Conservation (phyloP, 2,113 vertebrate genomes). For the Hippopotamus amphibius region DNA sequence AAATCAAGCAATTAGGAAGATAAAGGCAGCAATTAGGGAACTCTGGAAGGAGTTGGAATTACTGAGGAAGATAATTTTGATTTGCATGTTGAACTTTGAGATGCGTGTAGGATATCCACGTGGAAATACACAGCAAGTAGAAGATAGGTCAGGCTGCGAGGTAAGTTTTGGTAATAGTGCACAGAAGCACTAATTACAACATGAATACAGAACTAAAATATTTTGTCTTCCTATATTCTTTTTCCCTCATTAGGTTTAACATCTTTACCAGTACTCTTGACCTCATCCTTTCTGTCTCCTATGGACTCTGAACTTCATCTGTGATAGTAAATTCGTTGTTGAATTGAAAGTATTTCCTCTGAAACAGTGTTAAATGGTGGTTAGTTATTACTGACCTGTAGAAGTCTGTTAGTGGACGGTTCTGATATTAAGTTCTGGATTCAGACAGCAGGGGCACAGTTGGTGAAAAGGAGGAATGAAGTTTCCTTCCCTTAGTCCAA, state of each 20-base stretch:
- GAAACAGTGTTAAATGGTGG: not conserved
- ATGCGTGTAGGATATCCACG: not conserved
- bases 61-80: not conserved
- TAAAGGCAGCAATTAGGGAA: not conserved
- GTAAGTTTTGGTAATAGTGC: not conserved
- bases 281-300: not conserved
- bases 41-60: not conserved
- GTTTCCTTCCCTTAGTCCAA: not conserved
- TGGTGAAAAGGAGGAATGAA: not conserved
- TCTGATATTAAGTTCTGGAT: conserved; percentile 14
- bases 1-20: not conserved
- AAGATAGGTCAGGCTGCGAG: not conserved
- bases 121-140: not conserved
- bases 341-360: not conserved
- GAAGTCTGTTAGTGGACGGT: not conserved
- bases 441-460: not conserved
- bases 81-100: not conserved
- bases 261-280: not conserved
- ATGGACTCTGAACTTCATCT: not conserved
- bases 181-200: not conserved
- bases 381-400: not conserved
- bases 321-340: not conserved
- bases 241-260: not conserved
- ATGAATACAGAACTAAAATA: not conserved
- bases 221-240: not conserved